Conservation (phyloP, 1,140 invertebrate genomes). For the Cataglyphis hispanica region DNA sequence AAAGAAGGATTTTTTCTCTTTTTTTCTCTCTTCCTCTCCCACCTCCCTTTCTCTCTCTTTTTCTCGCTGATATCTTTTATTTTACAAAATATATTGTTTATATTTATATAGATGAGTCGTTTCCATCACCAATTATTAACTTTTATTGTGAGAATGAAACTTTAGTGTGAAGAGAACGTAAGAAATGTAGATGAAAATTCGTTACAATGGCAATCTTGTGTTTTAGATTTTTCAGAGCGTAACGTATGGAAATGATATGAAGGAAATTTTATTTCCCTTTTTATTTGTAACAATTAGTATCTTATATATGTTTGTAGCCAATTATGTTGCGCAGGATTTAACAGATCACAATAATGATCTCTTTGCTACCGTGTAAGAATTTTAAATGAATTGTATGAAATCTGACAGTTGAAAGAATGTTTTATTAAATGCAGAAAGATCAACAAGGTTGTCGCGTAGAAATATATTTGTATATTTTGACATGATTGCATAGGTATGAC, state of each 20-base stretch:
- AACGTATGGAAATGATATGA: background rate
- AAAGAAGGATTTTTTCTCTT: no score
- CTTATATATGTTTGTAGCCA: constrained; percentile 18
- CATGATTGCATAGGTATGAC: background rate
- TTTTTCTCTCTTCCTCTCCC: no score
- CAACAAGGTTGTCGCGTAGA: no score
- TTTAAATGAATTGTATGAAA: background rate
- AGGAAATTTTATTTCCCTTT: background rate
- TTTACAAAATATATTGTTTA: background rate
- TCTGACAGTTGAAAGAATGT: no score
- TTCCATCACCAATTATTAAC: no score
- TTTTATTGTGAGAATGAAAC: no score
- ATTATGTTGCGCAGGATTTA: background rate
- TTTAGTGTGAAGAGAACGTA: no score
- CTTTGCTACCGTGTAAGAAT: constrained; percentile 10
- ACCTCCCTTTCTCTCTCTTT: no score
- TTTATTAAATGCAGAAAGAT: no score
- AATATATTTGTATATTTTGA: no score
- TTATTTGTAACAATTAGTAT: background rate
- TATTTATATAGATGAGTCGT: background rate
- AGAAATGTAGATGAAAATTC: no score
- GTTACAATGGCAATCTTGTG: background rate
- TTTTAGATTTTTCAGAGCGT: background rate
- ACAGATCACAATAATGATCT: constrained; percentile 17
- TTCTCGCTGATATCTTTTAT: no score